A percentile compares a stretch with the other conserved stretches of the same genome.
phyloP scores from a whole-genome alignment of 92 coral and sea anemone species.

The Parazoanthus darwini region DNA sequence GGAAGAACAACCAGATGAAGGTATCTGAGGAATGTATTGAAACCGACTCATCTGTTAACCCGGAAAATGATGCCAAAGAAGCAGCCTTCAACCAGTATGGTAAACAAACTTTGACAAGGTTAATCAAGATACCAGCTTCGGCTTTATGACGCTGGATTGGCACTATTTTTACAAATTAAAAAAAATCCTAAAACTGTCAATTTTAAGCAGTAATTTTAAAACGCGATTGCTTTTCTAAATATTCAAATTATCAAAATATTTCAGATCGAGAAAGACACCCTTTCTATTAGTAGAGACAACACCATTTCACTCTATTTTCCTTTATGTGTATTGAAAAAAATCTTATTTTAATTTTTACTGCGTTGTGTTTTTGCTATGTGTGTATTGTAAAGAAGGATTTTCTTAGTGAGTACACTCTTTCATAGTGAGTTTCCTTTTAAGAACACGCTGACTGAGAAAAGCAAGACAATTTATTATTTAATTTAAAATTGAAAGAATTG shows the following conservation, averaged over 20 bases:
- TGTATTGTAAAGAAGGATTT: background rate
- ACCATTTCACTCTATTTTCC: too few species aligned
- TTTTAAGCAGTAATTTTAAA: too few species aligned
- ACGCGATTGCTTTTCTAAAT: background rate
- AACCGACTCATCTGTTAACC: slow-evolving; percentile 63
- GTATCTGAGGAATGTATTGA: slow-evolving; percentile 87
- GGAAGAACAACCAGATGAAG: slow-evolving; percentile 68
- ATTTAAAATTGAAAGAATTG: too few species aligned
- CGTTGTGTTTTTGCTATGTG: too few species aligned
- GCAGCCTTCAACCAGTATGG: slow-evolving; percentile 28
- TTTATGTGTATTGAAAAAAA: too few species aligned
- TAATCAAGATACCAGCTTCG: too few species aligned
- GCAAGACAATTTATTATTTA: too few species aligned
- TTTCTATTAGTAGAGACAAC: background rate
- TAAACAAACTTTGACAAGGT: background rate
- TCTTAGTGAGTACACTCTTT: background rate
- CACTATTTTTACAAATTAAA: background rate
- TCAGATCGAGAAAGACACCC: background rate
- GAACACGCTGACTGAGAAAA: too few species aligned
- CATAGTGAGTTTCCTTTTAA: too few species aligned
- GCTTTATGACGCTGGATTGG: background rate
- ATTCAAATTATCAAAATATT: background rate
- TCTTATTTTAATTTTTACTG: too few species aligned
- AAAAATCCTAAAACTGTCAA: too few species aligned
- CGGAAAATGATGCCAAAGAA: slow-evolving; percentile 54